A percentile compares a stretch with the other conserved stretches of the same genome.
phyloP scores from a whole-genome alignment of 2,797 vertebrate species.

The Pachyuromys duprasi region DNA sequence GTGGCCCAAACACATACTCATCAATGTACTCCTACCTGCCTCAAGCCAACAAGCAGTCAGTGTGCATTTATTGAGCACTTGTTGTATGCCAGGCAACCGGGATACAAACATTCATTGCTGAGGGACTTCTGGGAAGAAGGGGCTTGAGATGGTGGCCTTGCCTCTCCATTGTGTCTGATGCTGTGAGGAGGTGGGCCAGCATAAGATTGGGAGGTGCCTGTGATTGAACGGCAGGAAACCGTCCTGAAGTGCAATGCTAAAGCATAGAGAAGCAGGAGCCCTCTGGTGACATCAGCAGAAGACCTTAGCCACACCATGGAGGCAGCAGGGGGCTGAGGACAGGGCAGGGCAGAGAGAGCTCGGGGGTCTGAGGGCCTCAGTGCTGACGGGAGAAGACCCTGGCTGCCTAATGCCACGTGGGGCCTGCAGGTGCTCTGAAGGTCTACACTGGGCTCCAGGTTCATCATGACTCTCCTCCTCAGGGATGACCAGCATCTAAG shows the following conservation, averaged over 20 bases:
- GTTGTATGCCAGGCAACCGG: background rate
- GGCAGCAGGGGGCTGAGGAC: background rate
- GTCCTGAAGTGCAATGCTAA: too few relatives aligned
- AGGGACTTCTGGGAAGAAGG: too few relatives aligned
- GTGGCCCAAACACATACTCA: fast-evolving
- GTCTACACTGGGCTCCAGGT: background rate
- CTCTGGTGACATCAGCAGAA: background rate
- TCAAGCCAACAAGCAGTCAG: background rate
- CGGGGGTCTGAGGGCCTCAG: too few relatives aligned
- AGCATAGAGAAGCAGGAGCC: background rate
- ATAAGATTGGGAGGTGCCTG: background rate
- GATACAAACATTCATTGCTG: background rate
- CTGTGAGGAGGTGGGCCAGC: background rate
- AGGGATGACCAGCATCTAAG: background rate
- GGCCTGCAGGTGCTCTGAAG: too few relatives aligned
- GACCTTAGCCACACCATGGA: fast-evolving
- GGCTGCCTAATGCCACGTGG: background rate
- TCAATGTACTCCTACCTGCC: background rate
- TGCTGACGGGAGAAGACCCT: too few relatives aligned
- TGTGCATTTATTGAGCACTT: background rate
- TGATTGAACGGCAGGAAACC: fast-evolving
- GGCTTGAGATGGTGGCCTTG: fast-evolving
- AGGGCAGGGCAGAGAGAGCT: background rate
- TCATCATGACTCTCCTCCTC: background rate
- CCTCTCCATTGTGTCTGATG: fast-evolving